These are phyloP conservation scores for Rhodinocichla rosea DNA, from an alignment of 2,113 vertebrate species.

Conservation along the genomic window DNA sequence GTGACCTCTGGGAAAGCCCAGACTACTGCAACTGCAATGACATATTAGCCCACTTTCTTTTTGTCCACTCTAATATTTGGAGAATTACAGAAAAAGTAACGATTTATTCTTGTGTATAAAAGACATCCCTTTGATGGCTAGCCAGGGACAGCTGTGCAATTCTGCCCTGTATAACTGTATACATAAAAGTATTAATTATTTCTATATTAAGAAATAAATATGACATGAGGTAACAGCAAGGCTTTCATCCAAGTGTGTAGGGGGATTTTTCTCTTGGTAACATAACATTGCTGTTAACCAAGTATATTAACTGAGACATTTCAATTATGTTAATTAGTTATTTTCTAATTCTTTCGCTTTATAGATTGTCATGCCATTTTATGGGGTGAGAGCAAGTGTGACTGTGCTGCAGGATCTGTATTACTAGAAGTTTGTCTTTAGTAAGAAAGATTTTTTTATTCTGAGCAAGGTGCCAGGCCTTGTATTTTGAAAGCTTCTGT, in stretches of 20 bases:
- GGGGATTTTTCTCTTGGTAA: neutral
- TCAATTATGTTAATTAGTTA: conserved; percentile 29
- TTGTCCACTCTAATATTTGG: neutral
- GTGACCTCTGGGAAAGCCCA: neutral
- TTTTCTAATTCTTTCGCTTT: conserved; percentile 12
- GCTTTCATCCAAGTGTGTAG: conserved; percentile 6
- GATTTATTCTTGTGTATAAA: neutral
- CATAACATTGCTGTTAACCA: conserved; percentile 1
- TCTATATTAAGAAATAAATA: conserved; percentile 32
- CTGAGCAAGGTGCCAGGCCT: neutral
- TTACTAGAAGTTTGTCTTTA: neutral
- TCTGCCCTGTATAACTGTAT: neutral
- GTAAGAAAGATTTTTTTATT: neutral
- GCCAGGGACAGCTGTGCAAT: neutral
- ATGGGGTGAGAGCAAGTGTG: neutral
- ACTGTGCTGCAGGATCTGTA: neutral
- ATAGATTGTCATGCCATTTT: neutral
- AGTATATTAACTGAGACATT: neutral
- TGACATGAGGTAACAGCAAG: conserved; percentile 4
- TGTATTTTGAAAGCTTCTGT: conserved; percentile 3
- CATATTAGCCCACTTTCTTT: neutral
- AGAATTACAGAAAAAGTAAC: neutral
- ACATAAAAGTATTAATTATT: conserved; percentile 11
- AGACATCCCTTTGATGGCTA: neutral
- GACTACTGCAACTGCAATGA: neutral